Evolutionary conservation across 2,797 vertebrate species (phyloP), one percentile per base, ranked within the genome.

Genomic region (Sandelia bainsii): DNA sequence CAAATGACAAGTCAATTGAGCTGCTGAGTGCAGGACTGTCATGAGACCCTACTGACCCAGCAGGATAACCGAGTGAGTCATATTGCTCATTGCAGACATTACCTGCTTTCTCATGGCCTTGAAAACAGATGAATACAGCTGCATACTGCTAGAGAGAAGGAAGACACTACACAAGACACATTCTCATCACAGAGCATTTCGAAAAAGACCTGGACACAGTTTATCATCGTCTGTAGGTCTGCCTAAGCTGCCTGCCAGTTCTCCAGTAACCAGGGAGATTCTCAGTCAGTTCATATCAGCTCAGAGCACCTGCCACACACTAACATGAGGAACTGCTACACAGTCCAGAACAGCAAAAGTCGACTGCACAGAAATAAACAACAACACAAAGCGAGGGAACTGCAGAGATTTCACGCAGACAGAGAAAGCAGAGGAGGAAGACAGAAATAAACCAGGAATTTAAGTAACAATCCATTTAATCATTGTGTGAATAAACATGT

Each of bases 221-320:
- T 79, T 42, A 85, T 76, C 60, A 69, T 80, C 52, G 29, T 51
- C 42, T 82, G 42, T 68, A 45, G 45, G 63, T 54, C 50, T 59
- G 72, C 76, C 71, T 53, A 57, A 71, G 77, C 83, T 3, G 50
- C 57, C 75, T 69, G 74, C 72, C 53, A 49, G 60, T 80, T 62
- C 66, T 73, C 71, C 62, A 68, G 87, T 89, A 79, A 87, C 84
- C 75, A 79, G 58, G 67, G 86, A 84, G 72, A 82, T 57, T 72
- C 73, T 78, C 71, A 77, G 79, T 87, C 85, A 69, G 75, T 79
- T 84, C 76, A 59, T 85, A 90, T 89, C 85, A 87, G 85, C 86
- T 89, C 75, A 77, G 53, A 82, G 72, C 87, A 90, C 86, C 88
- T 90, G 89, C 77, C 69, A 64, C 74, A 77, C 70, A 67, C 72